These are phyloP conservation scores for Proales similis DNA, from an alignment of 1,140 invertebrate genomes.

Conservation along the genomic window DNA sequence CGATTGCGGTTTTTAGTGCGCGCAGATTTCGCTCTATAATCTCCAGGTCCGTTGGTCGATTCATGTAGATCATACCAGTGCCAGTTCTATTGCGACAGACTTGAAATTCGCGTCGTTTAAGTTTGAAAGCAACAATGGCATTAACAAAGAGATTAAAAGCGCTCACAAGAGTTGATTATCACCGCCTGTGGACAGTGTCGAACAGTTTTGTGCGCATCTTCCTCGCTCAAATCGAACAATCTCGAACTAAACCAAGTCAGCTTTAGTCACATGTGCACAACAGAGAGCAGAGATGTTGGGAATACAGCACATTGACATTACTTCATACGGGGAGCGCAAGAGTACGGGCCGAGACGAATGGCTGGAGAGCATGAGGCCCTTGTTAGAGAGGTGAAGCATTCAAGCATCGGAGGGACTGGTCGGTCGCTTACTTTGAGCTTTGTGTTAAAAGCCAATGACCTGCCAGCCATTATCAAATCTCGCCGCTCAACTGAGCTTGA, in stretches of 20 bases:
- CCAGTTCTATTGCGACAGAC: constrained; percentile 26
- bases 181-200: constrained; percentile 6
- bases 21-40: too few relatives aligned
- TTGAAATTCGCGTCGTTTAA: constrained; percentile 1
- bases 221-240: constrained; percentile 30
- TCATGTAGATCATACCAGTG: constrained; percentile 27
- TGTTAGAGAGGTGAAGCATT: too few relatives aligned
- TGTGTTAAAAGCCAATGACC: constrained; percentile 30
- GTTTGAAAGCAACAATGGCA: neutral
- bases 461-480: constrained; percentile 35
- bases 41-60: neutral
- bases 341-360: neutral
- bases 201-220: constrained; percentile 23
- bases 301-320: too few relatives aligned
- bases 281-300: too few relatives aligned
- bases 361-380: constrained; percentile 20
- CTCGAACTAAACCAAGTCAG: neutral
- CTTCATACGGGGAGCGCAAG: constrained; percentile 23
- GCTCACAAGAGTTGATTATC: constrained; percentile 17
- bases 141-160: neutral
- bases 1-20: too few relatives aligned
- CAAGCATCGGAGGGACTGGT: too few relatives aligned
- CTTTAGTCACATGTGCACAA: neutral
- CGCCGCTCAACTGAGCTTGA: constrained; percentile 29
- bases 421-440: too few relatives aligned